Conservation (phyloP, 2,888 invertebrate genomes). For the Zhengitettix transpicula region DNA sequence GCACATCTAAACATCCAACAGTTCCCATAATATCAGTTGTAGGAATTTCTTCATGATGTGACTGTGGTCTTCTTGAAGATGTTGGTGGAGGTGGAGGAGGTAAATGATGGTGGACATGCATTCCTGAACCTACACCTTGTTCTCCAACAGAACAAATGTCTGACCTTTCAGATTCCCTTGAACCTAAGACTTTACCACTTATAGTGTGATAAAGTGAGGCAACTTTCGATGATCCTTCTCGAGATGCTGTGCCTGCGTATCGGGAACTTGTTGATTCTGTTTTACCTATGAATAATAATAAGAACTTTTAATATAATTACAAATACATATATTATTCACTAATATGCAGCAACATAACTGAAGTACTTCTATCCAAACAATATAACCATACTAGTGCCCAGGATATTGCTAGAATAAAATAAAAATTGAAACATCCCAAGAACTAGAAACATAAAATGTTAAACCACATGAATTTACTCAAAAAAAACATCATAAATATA, state of each 20-base stretch:
- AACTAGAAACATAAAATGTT: too few relatives aligned
- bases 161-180: constrained; percentile 7
- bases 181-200: constrained; percentile 16
- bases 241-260: constrained; percentile 1
- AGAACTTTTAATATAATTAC: too few relatives aligned
- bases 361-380: too few relatives aligned
- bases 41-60: constrained; percentile 4
- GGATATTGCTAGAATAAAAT: too few relatives aligned
- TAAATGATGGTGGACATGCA: constrained; percentile 4
- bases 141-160: constrained; percentile 3
- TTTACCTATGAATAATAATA: constrained; percentile 3
- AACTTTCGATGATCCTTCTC: constrained; percentile 12
- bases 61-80: constrained; percentile 3
- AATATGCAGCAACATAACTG: too few relatives aligned
- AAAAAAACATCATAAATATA: too few relatives aligned
- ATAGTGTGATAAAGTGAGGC: constrained; percentile 17
- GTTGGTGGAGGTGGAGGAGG: constrained; percentile 10
- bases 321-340: too few relatives aligned
- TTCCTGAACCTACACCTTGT: background rate
- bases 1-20: constrained; percentile 8
- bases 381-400: too few relatives aligned
- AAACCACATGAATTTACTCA: too few relatives aligned
- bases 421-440: too few relatives aligned
- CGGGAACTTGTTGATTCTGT: constrained; percentile 1
- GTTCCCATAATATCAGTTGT: constrained; percentile 3